Conservation (phyloP, 92 coral and sea anemone species). For the Plumapathes pennacea region DNA sequence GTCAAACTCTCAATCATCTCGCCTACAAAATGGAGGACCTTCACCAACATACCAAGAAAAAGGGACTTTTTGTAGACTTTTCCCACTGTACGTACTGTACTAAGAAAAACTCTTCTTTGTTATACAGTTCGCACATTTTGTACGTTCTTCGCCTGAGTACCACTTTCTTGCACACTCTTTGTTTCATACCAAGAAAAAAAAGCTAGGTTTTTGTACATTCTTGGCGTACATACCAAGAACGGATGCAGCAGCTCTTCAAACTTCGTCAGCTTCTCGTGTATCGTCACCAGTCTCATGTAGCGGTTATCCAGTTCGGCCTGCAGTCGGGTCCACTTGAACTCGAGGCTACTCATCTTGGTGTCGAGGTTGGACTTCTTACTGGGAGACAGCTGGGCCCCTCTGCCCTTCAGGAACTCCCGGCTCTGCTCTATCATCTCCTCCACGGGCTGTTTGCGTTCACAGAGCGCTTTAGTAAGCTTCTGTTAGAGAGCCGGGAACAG, state of each 20-base stretch:
- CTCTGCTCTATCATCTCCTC: conserved; percentile 86
- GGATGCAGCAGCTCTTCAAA: conserved; percentile 96
- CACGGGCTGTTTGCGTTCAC: conserved; percentile 94
- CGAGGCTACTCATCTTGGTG: conserved; percentile 93
- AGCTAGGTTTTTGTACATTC: no score
- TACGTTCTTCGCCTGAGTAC: no score
- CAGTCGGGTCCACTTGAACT: conserved; percentile 91
- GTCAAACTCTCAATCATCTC: no score
- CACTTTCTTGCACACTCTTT: no score
- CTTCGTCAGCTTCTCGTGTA: conserved; percentile 90
- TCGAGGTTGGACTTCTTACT: conserved; percentile 82
- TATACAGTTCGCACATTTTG: no score
- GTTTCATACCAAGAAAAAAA: no score
- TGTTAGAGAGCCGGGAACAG: no score
- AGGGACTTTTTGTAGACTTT: no score
- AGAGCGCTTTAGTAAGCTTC: conserved; percentile 91
- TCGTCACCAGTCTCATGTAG: conserved; percentile 91
- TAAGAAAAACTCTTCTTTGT: no score
- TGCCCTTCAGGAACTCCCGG: conserved; percentile 82
- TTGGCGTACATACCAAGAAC: conserved; percentile 93
- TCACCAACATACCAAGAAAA: no score
- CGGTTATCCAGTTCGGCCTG: conserved; percentile 98
- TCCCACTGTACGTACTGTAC: no score
- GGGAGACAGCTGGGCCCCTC: conserved; percentile 72
- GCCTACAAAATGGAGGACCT: no score